phyloP scores from a whole-genome alignment of 2,888 invertebrate species.

The Dexiosoma caninum region DNA sequence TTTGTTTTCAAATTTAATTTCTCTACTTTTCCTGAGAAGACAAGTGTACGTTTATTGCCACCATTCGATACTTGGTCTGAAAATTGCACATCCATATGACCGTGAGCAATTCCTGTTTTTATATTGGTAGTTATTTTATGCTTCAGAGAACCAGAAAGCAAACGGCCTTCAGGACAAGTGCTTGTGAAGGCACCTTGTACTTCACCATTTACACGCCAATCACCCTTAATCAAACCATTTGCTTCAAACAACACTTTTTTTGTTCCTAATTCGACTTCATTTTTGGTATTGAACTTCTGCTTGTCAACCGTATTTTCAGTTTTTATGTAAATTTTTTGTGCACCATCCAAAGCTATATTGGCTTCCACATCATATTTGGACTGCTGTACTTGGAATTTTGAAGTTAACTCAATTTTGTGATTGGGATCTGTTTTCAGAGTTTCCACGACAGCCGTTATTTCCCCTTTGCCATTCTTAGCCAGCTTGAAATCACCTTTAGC shows the following conservation, averaged over 20 bases:
- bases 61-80: constrained; percentile 70
- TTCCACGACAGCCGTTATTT: constrained; percentile 76
- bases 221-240: constrained; percentile 69
- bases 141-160: constrained; percentile 75
- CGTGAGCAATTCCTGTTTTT: constrained; percentile 77
- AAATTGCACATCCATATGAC: constrained; percentile 79
- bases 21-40: constrained; percentile 73
- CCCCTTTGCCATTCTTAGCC: constrained; percentile 83
- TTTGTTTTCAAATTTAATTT: constrained; percentile 77
- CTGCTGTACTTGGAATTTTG: constrained; percentile 81
- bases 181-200: constrained; percentile 68
- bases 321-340: constrained; percentile 82
- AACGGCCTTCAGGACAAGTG: constrained; percentile 68
- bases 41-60: constrained; percentile 75
- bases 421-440: constrained; percentile 79
- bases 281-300: constrained; percentile 82
- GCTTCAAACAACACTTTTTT: constrained; percentile 77
- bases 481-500: constrained; percentile 82
- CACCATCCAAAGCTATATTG: constrained; percentile 83
- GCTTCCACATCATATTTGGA: constrained; percentile 82
- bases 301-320: constrained; percentile 81
- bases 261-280: constrained; percentile 78
- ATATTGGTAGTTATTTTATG: constrained; percentile 77
- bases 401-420: constrained; percentile 81
- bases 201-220: constrained; percentile 71